Conservation (phyloP, 2,113 vertebrate genomes). For the Crocuta crocuta region DNA sequence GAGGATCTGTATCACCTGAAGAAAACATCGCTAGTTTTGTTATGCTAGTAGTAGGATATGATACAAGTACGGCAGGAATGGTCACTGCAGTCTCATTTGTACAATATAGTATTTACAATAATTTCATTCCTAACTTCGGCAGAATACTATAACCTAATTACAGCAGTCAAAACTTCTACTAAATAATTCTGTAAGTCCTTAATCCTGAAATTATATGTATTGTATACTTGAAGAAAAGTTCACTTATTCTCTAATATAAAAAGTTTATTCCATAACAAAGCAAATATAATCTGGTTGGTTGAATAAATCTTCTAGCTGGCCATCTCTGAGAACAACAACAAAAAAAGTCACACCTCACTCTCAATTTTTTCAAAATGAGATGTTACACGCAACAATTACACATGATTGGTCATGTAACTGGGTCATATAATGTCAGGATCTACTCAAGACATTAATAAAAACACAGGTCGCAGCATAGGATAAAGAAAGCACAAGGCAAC, state of each 20-base stretch:
- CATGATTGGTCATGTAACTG: not conserved
- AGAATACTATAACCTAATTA: slow-evolving; percentile 5
- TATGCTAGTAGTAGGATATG: not conserved
- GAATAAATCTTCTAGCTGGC: not conserved
- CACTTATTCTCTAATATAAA: not conserved
- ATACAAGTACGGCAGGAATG: not conserved
- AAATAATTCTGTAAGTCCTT: slow-evolving; percentile 38
- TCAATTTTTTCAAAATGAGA: not conserved
- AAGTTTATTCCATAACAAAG: slow-evolving; percentile 4
- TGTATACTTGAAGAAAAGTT: slow-evolving; percentile 5
- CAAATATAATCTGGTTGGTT: not conserved
- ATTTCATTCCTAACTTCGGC: slow-evolving; percentile 9
- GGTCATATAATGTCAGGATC: not conserved
- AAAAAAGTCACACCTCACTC: not conserved
- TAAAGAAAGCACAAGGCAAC: not conserved
- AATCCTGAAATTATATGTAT: not conserved
- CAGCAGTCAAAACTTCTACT: not conserved
- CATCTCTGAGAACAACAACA: not conserved
- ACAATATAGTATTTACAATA: not conserved
- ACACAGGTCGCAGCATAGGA: not conserved
- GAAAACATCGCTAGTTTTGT: not conserved
- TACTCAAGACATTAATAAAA: not conserved
- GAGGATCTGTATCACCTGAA: not conserved
- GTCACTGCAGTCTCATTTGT: not conserved
- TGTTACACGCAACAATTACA: not conserved